Evolutionary conservation across 23 tunicate genomes (phyloP).

Genomic region (Oikopleura albicans): DNA sequence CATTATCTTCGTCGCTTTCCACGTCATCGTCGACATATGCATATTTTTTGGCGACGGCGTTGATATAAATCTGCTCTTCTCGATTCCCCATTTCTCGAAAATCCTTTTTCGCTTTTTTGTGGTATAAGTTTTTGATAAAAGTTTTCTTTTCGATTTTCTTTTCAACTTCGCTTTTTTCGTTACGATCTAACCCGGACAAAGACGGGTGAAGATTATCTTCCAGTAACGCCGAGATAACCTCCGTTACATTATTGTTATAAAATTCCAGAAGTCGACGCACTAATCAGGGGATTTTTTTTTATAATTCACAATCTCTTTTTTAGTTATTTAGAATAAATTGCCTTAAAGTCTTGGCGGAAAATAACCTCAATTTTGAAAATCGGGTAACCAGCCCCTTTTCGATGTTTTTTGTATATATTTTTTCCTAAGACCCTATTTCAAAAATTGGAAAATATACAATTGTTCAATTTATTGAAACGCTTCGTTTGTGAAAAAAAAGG

Average conservation of each 20-base stretch:
- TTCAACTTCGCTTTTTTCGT: not conserved
- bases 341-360: too few species aligned
- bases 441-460: too few species aligned
- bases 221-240: constrained; percentile 39
- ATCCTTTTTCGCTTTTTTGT: not conserved
- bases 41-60: not conserved
- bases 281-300: not conserved
- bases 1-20: not conserved
- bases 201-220: constrained; percentile 63
- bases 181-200: constrained; percentile 1
- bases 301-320: too few species aligned
- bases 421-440: too few species aligned
- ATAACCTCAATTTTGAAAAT: too few species aligned
- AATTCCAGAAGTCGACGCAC: not conserved
- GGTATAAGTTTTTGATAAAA: not conserved
- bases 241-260: not conserved
- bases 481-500: too few species aligned
- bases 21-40: not conserved
- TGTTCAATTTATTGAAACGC: too few species aligned
- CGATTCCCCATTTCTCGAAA: not conserved
- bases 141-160: not conserved
- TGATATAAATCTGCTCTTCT: not conserved
- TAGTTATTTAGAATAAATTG: too few species aligned
- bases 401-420: too few species aligned
- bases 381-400: too few species aligned